Base-by-base conservation (phyloP, 1,140 invertebrate species). In the Cyclina sinensis region DNA sequence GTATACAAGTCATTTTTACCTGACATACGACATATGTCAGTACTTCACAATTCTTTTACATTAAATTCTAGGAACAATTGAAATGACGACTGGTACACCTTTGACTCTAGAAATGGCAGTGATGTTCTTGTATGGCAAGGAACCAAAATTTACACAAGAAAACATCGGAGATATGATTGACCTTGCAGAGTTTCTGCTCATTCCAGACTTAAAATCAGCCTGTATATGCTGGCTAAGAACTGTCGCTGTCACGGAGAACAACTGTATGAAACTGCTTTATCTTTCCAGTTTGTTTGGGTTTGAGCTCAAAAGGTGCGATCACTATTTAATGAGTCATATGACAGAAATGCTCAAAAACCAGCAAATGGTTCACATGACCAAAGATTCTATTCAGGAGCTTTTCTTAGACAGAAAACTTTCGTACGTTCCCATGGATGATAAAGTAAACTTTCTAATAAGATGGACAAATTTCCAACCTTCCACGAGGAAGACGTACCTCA, bases 91-190 rank as follows among this genome's bases (percentile, higher is more conserved):
- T 27, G 39, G 39, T 32, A 78, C 43, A 27, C 39, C 39, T 48
- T 1, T 16, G 1, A 48, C 73, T 1, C 3, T 78, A 12, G 73
- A 78, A 51, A 48, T 32, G 24, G 43, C 73, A 0, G 27, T 78
- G 9, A 78, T 78, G 73, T 78, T 78, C n/a, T 35, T 78, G 9
- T 78, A 78, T 51, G 73, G 73, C 2, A 78, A 78, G 43, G 48
- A n/a, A 51, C 73, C 73, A 9, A 54, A 78, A 11, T 48, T 78
- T 24, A 78, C 39, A n/a, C 1, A 27, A 4, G 39, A 32, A 3
- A 78, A 78, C 48, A 51, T 78, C 4, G 39, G 27, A 14, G 1
- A 48, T 46, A 48, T 78, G 14, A 3, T 78, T 9, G n/a, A 78
- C 39, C 7, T 78, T 18, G 73, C 73, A 5, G 73, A 78, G 73